Evolutionary conservation across 1,140 invertebrate species (phyloP).

Genomic region (Pseudomyrmex cubaensis): DNA sequence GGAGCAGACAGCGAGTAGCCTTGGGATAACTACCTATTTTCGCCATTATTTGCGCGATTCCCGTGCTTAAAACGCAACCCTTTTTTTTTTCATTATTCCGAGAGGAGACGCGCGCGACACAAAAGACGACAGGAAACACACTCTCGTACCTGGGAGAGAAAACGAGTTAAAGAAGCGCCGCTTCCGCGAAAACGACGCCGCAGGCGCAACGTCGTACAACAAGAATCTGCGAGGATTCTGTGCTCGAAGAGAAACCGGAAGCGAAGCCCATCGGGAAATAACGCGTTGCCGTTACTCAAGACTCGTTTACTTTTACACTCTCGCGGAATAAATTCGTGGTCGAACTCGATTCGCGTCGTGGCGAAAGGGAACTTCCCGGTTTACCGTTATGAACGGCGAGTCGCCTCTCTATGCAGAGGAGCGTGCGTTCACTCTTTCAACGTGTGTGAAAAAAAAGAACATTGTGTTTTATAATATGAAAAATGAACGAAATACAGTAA

Average conservation of each 20-base stretch:
- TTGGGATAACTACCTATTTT: slow-evolving; percentile 77
- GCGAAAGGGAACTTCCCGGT: slow-evolving; percentile 33
- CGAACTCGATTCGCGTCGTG: slow-evolving; percentile 17
- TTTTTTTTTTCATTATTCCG: background rate
- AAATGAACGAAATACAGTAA: too few relatives aligned
- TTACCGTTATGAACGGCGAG: slow-evolving; percentile 19
- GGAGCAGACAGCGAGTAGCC: slow-evolving; percentile 55
- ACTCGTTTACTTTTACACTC: slow-evolving; percentile 10
- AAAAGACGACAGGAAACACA: slow-evolving; percentile 24
- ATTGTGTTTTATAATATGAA: too few relatives aligned
- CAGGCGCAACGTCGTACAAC: slow-evolving; percentile 13
- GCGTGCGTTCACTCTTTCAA: background rate
- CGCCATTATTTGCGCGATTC: slow-evolving; percentile 76
- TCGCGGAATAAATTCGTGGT: slow-evolving; percentile 23
- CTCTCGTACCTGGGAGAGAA: slow-evolving; percentile 25
- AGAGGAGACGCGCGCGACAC: slow-evolving; percentile 24
- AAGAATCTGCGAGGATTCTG: slow-evolving; percentile 1
- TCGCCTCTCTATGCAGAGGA: background rate
- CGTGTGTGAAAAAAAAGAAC: background rate
- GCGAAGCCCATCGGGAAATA: slow-evolving; percentile 28
- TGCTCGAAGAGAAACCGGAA: slow-evolving; percentile 17
- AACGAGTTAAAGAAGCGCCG: slow-evolving; percentile 6
- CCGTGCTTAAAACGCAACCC: background rate
- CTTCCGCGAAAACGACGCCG: slow-evolving; percentile 40
- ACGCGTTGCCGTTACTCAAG: slow-evolving; percentile 37